phyloP scores from a whole-genome alignment of 2,888 invertebrate species.

The Dicycla oo region DNA sequence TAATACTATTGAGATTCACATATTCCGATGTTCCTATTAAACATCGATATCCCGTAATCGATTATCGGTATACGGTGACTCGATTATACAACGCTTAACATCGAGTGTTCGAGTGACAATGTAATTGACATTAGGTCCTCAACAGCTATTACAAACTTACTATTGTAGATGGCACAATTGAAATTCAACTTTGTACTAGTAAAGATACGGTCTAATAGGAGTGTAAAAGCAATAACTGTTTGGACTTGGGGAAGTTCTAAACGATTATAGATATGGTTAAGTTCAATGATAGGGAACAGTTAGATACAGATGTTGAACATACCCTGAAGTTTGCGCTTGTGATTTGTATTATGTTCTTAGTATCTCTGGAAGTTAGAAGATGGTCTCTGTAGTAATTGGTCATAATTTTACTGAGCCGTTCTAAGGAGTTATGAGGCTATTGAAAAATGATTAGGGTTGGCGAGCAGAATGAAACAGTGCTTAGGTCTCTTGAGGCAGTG shows the following conservation, averaged over 20 bases:
- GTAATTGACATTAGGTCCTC: conserved; percentile 77
- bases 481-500: neutral
- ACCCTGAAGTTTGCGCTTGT: conserved; percentile 66
- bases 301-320: conserved; percentile 73
- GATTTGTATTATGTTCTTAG: conserved; percentile 71
- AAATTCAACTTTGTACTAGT: conserved; percentile 72
- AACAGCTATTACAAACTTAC: conserved; percentile 60
- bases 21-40: conserved; percentile 62
- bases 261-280: conserved; percentile 78
- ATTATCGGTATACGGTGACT: conserved; percentile 68
- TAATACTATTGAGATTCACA: conserved; percentile 44
- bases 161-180: conserved; percentile 64
- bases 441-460: conserved; percentile 48
- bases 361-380: conserved; percentile 61
- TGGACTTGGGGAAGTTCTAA: conserved; percentile 71
- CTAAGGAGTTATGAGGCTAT: conserved; percentile 32
- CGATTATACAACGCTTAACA: conserved; percentile 77
- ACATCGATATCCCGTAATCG: conserved; percentile 63
- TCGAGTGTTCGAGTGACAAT: conserved; percentile 76
- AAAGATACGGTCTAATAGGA: conserved; percentile 71
- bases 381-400: conserved; percentile 61
- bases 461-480: conserved; percentile 22
- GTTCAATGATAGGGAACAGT: conserved; percentile 70
- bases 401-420: conserved; percentile 60
- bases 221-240: conserved; percentile 75